A percentile compares a stretch with the other conserved stretches of the same genome.
phyloP scores from a whole-genome alignment of 23 tunicate species.

The Oikopleura dioica region DNA sequence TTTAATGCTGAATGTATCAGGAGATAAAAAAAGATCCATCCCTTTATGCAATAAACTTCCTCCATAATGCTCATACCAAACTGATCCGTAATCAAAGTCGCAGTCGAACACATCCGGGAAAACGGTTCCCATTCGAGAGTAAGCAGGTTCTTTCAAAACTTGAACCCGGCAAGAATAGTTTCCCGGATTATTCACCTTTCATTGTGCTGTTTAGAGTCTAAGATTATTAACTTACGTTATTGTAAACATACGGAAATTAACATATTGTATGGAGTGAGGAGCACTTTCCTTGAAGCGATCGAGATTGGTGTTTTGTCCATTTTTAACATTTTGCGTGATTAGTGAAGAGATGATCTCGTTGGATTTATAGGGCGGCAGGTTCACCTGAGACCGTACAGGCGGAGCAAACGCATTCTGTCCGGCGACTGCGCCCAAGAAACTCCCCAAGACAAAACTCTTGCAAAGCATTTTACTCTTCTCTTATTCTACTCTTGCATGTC shows the following conservation, averaged over 20 bases:
- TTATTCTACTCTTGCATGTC: no score
- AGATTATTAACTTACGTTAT: no score
- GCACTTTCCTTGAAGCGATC: no score
- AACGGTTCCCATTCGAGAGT: not conserved
- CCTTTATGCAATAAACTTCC: not conserved
- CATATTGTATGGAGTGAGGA: no score
- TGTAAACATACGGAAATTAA: no score
- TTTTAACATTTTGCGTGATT: not conserved
- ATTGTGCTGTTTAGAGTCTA: no score
- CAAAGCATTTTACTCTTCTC: no score
- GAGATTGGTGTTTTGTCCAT: not conserved
- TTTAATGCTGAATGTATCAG: no score
- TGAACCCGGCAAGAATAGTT: not conserved
- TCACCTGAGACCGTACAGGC: no score
- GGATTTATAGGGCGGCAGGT: no score
- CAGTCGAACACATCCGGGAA: not conserved
- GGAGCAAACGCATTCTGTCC: conserved; percentile 34
- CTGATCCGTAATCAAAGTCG: conserved; percentile 6
- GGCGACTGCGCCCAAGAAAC: conserved; percentile 16
- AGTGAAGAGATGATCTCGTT: not conserved
- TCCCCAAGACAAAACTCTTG: no score
- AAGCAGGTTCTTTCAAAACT: not conserved
- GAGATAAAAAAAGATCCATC: not conserved
- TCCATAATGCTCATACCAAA: conserved; percentile 11
- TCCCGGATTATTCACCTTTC: not conserved